phyloP scores from a whole-genome alignment of 2,888 invertebrate species.

The Agonum fuliginosum region DNA sequence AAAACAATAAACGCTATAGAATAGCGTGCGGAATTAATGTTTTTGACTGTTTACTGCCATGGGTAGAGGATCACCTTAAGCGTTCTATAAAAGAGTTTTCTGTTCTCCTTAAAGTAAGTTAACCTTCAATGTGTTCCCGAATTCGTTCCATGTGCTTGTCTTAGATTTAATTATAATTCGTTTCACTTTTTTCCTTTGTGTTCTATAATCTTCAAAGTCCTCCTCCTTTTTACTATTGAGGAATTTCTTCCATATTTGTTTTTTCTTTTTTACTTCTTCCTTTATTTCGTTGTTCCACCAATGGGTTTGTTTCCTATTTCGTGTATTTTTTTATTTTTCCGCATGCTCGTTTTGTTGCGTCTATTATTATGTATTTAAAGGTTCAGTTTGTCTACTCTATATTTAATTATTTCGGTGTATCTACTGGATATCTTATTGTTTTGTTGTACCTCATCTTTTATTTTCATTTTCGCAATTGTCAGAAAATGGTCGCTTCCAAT shows the following conservation, averaged over 20 bases:
- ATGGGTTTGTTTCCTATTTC: no score
- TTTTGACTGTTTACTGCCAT: no score
- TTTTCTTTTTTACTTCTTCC: neutral
- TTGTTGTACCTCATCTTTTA: neutral
- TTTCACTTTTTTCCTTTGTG: constrained; percentile 27
- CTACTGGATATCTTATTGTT: neutral
- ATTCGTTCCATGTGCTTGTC: no score
- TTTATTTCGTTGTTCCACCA: no score
- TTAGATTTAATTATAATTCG: neutral
- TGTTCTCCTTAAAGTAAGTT: no score
- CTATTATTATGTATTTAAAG: constrained; percentile 1
- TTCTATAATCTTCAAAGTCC: constrained; percentile 5
- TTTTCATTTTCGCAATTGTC: neutral
- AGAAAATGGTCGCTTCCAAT: constrained; percentile 30
- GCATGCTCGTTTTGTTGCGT: neutral
- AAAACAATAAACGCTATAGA: no score
- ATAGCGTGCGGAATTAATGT: no score
- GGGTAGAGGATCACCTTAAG: no score
- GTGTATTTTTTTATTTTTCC: neutral
- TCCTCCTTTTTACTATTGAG: neutral
- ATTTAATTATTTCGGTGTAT: neutral
- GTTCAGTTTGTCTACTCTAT: neutral
- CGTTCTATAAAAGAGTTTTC: no score
- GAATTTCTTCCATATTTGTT: neutral
- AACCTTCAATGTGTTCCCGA: no score